Conservation (phyloP, 2,113 vertebrate species). For the Psittacara wagleri region DNA sequence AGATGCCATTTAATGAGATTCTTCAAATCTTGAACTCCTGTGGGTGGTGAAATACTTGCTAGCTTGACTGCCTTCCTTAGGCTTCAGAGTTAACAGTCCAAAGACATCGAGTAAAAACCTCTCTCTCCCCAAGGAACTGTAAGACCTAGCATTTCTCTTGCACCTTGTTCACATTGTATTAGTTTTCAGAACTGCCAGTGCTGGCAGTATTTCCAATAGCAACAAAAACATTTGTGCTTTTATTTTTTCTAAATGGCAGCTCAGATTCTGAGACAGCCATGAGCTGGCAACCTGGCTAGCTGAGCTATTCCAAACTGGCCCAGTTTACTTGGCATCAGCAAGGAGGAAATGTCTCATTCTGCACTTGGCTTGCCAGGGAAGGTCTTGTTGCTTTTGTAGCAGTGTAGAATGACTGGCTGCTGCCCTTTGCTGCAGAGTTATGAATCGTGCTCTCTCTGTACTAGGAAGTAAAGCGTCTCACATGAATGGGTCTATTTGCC, state of each 20-base stretch:
- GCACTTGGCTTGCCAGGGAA: slow-evolving; percentile 4
- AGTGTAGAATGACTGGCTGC: background rate
- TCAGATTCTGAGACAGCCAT: slow-evolving; percentile 10
- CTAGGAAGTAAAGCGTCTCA: background rate
- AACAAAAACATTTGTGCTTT: background rate
- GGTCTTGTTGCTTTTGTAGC: slow-evolving; percentile 1
- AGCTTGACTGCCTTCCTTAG: background rate
- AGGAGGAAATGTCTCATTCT: slow-evolving; percentile 59
- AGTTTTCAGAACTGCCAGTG: background rate
- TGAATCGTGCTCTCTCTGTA: background rate
- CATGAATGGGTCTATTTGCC: background rate
- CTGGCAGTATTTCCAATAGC: background rate
- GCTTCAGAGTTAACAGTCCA: slow-evolving; percentile 11
- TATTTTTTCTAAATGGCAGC: slow-evolving; percentile 18
- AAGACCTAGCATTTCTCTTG: background rate
- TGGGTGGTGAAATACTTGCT: background rate
- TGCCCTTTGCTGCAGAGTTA: background rate
- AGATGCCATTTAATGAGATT: background rate
- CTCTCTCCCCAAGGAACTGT: background rate
- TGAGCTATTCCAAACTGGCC: slow-evolving; percentile 29
- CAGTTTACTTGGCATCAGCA: slow-evolving; percentile 39
- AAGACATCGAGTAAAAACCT: background rate
- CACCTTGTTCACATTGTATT: background rate
- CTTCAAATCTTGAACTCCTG: background rate
- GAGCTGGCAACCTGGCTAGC: slow-evolving; percentile 21